These are phyloP conservation scores for Lasioglossum marginatum DNA, from an alignment of 2,888 invertebrate species.

Conservation along the genomic window DNA sequence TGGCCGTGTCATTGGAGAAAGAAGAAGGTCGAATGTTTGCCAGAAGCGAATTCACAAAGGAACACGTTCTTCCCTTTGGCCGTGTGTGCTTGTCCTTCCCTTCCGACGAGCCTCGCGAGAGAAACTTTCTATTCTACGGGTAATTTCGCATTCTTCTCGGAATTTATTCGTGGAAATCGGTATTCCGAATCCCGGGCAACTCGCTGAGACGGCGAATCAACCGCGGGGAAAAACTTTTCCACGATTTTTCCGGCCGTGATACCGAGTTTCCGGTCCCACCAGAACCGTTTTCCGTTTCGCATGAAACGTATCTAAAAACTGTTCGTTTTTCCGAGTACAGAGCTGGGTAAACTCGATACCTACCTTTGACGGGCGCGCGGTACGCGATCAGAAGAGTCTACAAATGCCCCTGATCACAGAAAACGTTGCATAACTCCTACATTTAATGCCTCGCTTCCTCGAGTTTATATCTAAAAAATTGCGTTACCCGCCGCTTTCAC, in stretches of 20 bases:
- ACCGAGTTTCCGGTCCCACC: not conserved
- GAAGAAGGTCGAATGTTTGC: constrained; percentile 36
- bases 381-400: not conserved
- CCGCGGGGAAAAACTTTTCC: constrained; percentile 19
- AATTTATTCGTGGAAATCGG: constrained; percentile 52
- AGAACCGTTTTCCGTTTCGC: constrained; percentile 15
- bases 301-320: constrained; percentile 7
- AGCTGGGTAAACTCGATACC: constrained; percentile 4
- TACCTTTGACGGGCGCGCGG: not conserved
- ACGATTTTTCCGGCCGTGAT: constrained; percentile 15
- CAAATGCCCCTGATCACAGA: not conserved
- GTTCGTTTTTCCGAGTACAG: constrained; percentile 9
- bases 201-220: constrained; percentile 27
- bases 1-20: constrained; percentile 52
- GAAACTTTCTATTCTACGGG: constrained; percentile 48
- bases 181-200: constrained; percentile 20
- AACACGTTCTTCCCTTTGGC: constrained; percentile 14
- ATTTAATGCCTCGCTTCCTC: not conserved
- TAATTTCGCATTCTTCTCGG: constrained; percentile 59
- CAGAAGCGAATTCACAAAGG: constrained; percentile 54
- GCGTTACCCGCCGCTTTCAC: not conserved
- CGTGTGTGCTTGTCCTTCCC: constrained; percentile 7
- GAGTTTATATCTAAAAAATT: not conserved
- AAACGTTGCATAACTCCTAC: not conserved
- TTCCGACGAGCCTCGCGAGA: constrained; percentile 21